Percentiles rank a stretch among this genome's conserved stretches.
These are phyloP conservation scores for Pachycephala philippinensis DNA, from an alignment of 2,113 vertebrate genomes.

Conservation along the genomic window DNA sequence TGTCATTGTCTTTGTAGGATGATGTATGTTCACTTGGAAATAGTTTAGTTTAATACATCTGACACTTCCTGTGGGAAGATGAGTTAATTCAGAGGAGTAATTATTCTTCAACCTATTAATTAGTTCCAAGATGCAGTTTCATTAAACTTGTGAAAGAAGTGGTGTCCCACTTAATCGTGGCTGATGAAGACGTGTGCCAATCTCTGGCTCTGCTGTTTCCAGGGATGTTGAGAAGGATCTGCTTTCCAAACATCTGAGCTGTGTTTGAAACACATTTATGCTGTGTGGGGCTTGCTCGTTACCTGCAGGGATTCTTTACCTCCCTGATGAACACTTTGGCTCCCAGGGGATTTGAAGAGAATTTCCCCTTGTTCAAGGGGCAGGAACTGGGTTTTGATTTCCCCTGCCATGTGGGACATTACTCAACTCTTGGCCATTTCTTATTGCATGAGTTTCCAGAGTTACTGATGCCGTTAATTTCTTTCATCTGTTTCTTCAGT, in stretches of 20 bases:
- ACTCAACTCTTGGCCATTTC: neutral
- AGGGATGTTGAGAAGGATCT: neutral
- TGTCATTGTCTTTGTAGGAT: neutral
- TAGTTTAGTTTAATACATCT: neutral
- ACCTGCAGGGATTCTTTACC: neutral
- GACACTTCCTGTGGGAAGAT: neutral
- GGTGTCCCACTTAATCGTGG: neutral
- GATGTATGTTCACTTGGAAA: neutral
- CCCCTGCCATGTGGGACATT: neutral
- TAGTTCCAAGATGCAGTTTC: neutral
- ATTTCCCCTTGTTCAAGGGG: neutral
- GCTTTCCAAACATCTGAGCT: neutral
- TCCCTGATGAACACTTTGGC: neutral
- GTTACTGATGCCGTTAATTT: neutral
- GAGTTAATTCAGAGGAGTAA: neutral
- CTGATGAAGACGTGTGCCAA: neutral
- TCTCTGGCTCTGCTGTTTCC: neutral
- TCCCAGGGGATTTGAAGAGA: neutral
- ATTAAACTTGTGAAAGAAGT: neutral
- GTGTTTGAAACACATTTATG: neutral
- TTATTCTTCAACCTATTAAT: neutral
- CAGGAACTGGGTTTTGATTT: neutral
- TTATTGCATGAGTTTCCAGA: neutral
- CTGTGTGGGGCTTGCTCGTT: neutral
- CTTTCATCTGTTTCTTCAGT: neutral